Percentiles rank a stretch among this genome's conserved stretches.
These are phyloP conservation scores for Bubalus kerabau DNA, from an alignment of 2,113 vertebrate genomes.

Conservation along the genomic window DNA sequence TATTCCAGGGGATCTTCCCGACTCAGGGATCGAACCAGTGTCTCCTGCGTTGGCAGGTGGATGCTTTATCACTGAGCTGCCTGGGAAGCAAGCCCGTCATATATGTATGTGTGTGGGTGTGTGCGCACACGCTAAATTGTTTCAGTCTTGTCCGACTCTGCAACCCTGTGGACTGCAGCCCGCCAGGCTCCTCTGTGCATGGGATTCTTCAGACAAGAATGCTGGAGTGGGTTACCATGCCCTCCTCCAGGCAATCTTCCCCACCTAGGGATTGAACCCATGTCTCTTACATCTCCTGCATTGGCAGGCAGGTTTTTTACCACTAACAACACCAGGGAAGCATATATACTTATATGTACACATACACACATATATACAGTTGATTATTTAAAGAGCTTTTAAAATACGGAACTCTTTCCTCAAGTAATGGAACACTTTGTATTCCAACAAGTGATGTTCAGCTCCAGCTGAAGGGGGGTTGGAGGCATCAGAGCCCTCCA, in stretches of 20 bases:
- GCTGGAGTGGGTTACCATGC: background rate
- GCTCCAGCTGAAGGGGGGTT: background rate
- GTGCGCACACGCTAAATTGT: rapidly evolving
- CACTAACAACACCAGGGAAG: background rate
- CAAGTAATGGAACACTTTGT: background rate
- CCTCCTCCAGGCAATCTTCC: background rate
- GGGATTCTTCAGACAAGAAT: background rate
- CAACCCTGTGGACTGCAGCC: background rate
- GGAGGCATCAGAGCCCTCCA: background rate
- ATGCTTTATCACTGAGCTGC: background rate
- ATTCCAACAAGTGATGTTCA: background rate
- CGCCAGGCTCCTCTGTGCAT: background rate
- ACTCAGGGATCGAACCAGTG: background rate
- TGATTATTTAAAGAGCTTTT: background rate
- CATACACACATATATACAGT: background rate
- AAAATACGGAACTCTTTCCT: background rate
- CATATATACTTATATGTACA: background rate
- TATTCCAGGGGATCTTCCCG: background rate
- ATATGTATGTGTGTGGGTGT: background rate
- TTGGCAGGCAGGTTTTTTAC: background rate
- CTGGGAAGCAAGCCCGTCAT: background rate
- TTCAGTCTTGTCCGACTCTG: background rate
- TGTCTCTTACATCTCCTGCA: background rate
- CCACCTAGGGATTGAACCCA: background rate
- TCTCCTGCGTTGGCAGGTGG: background rate